Base-by-base conservation (phyloP, 2,888 invertebrate genomes). In the Ditula angustiorana region DNA sequence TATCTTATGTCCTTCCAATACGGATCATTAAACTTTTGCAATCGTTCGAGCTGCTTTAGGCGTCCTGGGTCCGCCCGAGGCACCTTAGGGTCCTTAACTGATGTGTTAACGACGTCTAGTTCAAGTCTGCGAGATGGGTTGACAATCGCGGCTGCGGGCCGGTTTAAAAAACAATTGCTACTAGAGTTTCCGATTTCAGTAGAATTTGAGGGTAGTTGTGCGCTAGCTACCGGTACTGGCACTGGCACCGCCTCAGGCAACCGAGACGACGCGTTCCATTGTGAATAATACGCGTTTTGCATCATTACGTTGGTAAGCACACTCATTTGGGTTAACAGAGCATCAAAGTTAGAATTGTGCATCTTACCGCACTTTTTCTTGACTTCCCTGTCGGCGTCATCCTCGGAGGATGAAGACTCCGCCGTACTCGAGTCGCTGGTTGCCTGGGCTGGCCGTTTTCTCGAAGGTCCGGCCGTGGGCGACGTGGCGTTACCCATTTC, bases 1-100 rank as follows among this genome's bases (percentile, higher is more conserved):
- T 67, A 62, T 7, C 67, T 16, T 13, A 67, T 56, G n/a, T 63
- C 67, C 8, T 60, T 63, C 67, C 67, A 67, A 13, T 46, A 16
- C 0, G 50, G 35, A n/a, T 60, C 60, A 8, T 50, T 35, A 33
- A 13, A 13, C 10, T 41, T 41, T 21, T 41, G 58, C 1, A 58
- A 26, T 11, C 19, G 13, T 19, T 52, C 52, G 10, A 58, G 49
- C 24, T 44, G 50, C 30, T 41, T 53, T 41, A 61, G 26, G n/a
- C 16, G 52, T n/a, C 44, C 53, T 11, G 52, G 53, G 21, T 61
- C 26, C 3, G 61, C 52, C 3, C 46, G 41, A 21, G 53, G 61
- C 30, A 52, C 13, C 13, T 61, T 61, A 16, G 53, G 53, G 5
- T 46, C 46, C n/a, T 53, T 61, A 4, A 61, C 24, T 4, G 33